Percentiles rank a stretch among this genome's conserved stretches.
Conservation (phyloP, 2,888 invertebrate genomes). For the Ochropacha duplaris region DNA sequence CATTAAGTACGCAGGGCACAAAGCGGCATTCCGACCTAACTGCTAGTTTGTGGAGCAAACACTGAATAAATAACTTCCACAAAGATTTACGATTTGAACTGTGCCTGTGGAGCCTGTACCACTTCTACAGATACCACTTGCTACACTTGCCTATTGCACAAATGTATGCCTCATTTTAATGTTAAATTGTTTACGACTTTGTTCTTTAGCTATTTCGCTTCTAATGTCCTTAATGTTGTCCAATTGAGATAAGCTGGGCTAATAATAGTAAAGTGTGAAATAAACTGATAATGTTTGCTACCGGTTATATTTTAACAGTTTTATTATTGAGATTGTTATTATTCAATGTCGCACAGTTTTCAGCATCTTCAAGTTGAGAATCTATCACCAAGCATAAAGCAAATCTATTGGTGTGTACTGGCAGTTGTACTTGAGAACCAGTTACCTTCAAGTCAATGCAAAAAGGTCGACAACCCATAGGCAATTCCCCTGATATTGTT, state of each 20-base stretch:
- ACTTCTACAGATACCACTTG: background rate
- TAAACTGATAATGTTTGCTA: background rate
- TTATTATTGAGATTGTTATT: background rate
- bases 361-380: too few species aligned
- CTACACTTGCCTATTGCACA: background rate
- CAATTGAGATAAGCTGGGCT: background rate
- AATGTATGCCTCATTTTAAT: background rate
- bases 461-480: too few species aligned
- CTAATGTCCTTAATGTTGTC: background rate
- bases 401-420: too few species aligned
- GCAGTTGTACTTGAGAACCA: too few species aligned
- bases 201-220: background rate
- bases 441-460: too few species aligned
- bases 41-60: conserved; percentile 27
- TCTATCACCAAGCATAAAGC: too few species aligned
- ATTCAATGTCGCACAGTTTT: background rate
- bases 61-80: conserved; percentile 27
- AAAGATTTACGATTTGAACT: conserved; percentile 27
- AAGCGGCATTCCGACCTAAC: conserved; percentile 9
- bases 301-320: background rate
- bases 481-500: too few species aligned
- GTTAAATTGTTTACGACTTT: background rate
- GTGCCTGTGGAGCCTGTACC: background rate
- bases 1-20: background rate
- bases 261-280: background rate